Base-by-base conservation (phyloP, 2,888 invertebrate species). In the Periphyllus acericola region DNA sequence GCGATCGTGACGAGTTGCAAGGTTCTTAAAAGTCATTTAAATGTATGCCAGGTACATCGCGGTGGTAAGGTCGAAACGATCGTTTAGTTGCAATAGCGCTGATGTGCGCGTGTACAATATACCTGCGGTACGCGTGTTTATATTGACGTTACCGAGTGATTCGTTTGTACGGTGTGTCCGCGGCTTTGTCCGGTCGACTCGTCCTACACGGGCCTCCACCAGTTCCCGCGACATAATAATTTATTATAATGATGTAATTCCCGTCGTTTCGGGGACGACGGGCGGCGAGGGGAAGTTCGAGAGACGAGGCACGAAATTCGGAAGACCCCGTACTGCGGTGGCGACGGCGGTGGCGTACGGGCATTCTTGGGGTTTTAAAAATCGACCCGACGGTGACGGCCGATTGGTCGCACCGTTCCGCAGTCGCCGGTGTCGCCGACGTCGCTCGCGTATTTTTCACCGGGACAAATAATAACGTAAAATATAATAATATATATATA, bases 291-390 rank as follows among this genome's bases (percentile, higher is more conserved):
- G 11, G 46, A 46, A 46, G 46, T 9, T 46, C 9, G 46, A 46
- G 46, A 46, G 82, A 52, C 4, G 19, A 46, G 19, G 40, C 19
- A 32, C 40, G 34, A 72, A 52, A 72, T 55, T 72, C 82, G 52
- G 34, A 72, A 72, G 81, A 83, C 82, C 82, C 83, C 83, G 74
- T 74, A 21, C 29, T 0, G 55, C 8, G 82, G 74, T 4, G 79
- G 36, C 72, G 60, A 60, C 72, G 72, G 2, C 11, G 34, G 17
- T 72, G 72, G 34, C 72, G 29, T 32, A 72, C 29, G 68, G 25
- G 66, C 84, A 66, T 85, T 78, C 40, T 66, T 34, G 32, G 52
- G 46, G 66, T 78, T 85, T 85, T 68, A 71, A 79, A 85, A 85
- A 85, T 79, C 85, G 85, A 84, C 76, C 83, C n/a, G 72, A n/a